Conservation (phyloP, 2,113 vertebrate genomes). For the Microcebus jonahi region DNA sequence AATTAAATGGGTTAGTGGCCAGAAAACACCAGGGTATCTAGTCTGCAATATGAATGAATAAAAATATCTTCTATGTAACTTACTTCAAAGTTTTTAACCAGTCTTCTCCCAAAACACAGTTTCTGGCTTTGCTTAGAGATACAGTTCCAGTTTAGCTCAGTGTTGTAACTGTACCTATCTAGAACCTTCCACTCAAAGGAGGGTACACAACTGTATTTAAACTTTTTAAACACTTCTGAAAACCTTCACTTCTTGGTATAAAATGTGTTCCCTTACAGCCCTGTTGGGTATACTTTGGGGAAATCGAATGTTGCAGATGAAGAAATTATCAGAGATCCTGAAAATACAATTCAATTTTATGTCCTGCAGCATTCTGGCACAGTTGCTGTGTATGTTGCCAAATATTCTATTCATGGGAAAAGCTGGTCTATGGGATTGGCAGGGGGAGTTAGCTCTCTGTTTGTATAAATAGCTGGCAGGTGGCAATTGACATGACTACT, state of each 20-base stretch:
- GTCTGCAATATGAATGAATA: neutral
- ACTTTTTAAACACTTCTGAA: neutral
- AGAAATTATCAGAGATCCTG: constrained; percentile 33
- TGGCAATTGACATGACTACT: neutral
- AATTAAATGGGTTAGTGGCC: neutral
- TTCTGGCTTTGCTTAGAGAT: constrained; percentile 9
- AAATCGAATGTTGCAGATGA: neutral
- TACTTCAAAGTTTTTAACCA: neutral
- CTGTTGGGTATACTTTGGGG: neutral
- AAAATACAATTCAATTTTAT: constrained; percentile 17
- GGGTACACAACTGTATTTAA: neutral
- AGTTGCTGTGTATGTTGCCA: neutral
- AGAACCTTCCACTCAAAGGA: neutral
- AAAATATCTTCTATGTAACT: neutral
- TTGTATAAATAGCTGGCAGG: neutral
- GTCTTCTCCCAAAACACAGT: neutral
- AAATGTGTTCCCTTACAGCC: neutral
- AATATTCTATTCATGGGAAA: neutral
- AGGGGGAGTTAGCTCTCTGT: neutral
- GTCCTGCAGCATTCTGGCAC: neutral
- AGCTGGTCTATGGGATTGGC: neutral
- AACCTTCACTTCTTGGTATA: neutral
- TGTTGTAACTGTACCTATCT: neutral
- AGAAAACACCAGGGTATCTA: neutral
- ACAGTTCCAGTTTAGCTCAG: neutral